Evolutionary conservation across 2,888 invertebrate genomes (phyloP).

Genomic region (Teleogryllus oceanicus): DNA sequence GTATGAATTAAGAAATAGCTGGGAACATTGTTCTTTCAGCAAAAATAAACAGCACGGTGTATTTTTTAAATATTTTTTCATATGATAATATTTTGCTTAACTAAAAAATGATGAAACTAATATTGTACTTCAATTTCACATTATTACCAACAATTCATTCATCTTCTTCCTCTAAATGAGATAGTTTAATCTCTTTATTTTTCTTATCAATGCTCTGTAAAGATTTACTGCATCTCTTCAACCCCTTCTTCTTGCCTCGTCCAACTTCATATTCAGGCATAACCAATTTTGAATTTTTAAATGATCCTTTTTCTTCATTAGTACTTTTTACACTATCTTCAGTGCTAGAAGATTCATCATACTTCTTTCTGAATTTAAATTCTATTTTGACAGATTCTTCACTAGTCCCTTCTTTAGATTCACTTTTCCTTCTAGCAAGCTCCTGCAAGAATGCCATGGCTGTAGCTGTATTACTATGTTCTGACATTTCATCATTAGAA

Average conservation of each 20-base stretch:
- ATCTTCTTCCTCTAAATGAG: slow-evolving; percentile 56
- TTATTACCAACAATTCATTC: slow-evolving; percentile 38
- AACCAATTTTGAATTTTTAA: slow-evolving; percentile 65
- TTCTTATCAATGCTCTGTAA: slow-evolving; percentile 4
- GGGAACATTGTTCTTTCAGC: no score
- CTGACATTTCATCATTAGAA: slow-evolving; percentile 69
- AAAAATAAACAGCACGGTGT: no score
- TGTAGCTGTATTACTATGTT: slow-evolving; percentile 70
- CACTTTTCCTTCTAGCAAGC: slow-evolving; percentile 56
- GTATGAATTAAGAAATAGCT: no score
- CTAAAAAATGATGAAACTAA: no score
- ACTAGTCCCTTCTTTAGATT: slow-evolving; percentile 32
- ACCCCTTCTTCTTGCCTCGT: slow-evolving; percentile 55
- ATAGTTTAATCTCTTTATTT: slow-evolving; percentile 51
- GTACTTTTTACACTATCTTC: slow-evolving; percentile 22
- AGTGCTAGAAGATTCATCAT: background rate
- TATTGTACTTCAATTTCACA: no score
- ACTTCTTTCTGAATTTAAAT: slow-evolving; percentile 35
- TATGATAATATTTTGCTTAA: no score
- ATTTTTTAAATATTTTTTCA: no score
- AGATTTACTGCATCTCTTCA: slow-evolving; percentile 43
- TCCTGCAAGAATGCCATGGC: slow-evolving; percentile 73
- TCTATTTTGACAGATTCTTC: slow-evolving; percentile 37
- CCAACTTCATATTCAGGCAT: slow-evolving; percentile 84
- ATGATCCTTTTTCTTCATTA: slow-evolving; percentile 49